These are phyloP conservation scores for Chlorodrepanis virens DNA, from an alignment of 2,113 vertebrate genomes.

Conservation along the genomic window DNA sequence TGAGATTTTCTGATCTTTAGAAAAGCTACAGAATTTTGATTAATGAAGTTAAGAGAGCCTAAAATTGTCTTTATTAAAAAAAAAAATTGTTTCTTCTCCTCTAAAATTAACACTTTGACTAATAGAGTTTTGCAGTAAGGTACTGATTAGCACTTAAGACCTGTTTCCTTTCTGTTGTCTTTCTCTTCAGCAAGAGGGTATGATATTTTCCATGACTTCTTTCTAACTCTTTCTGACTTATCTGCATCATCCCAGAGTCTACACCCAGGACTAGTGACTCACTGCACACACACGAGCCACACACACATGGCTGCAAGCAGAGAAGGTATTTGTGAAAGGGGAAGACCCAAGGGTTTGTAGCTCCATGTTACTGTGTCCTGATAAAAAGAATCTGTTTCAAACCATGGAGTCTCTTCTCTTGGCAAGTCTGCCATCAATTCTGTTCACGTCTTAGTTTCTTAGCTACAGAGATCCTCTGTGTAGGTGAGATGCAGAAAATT, in stretches of 20 bases:
- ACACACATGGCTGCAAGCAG: fast-evolving
- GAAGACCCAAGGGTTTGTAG: neutral
- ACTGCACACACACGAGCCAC: neutral
- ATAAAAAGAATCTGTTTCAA: neutral
- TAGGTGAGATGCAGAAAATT: neutral
- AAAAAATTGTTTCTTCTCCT: neutral
- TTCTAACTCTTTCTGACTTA: neutral
- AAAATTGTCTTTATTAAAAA: neutral
- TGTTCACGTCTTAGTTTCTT: neutral
- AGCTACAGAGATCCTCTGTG: neutral
- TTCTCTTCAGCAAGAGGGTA: neutral
- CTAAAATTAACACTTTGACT: neutral
- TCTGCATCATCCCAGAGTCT: neutral
- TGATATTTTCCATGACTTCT: neutral
- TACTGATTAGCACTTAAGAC: neutral
- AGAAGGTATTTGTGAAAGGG: neutral
- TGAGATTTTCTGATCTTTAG: neutral
- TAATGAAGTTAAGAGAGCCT: neutral
- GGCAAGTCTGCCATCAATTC: neutral
- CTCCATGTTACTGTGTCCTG: fast-evolving
- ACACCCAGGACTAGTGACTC: neutral
- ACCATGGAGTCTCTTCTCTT: neutral
- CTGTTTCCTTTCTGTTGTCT: neutral
- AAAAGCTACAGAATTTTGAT: neutral
- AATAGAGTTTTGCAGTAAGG: neutral